These are phyloP conservation scores for Troglohyphantes excavatus DNA, from an alignment of 2,888 invertebrate genomes.

Conservation along the genomic window DNA sequence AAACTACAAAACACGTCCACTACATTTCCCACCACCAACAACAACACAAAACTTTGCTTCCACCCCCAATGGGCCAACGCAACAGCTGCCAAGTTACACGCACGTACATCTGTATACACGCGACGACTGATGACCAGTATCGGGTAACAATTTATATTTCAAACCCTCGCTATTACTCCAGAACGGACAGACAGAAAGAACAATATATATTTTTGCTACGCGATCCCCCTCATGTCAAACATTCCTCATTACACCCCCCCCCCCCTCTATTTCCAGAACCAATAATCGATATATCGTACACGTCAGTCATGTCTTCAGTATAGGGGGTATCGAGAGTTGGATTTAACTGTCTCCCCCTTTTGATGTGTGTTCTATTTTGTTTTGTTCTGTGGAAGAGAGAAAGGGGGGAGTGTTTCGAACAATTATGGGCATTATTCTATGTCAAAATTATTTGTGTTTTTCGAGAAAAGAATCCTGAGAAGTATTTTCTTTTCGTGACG, in stretches of 20 bases:
- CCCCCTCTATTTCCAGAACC: slow-evolving; percentile 4
- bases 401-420: slow-evolving; percentile 1
- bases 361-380: slow-evolving; percentile 32
- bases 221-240: slow-evolving; percentile 14
- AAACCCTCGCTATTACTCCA: background rate
- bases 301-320: slow-evolving; percentile 19
- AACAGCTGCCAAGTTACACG: too few species aligned
- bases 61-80: too few species aligned
- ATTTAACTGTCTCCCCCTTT: slow-evolving; percentile 18
- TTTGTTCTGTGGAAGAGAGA: background rate
- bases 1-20: too few species aligned
- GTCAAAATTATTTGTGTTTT: background rate
- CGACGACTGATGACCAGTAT: too few species aligned
- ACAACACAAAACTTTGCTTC: too few species aligned
- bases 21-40: too few species aligned
- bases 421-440: slow-evolving; percentile 39
- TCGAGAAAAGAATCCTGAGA: too few species aligned
- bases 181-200: slow-evolving; percentile 7
- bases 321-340: background rate
- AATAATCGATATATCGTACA: slow-evolving; percentile 40
- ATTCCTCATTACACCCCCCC: background rate
- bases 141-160: too few species aligned
- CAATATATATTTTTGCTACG: slow-evolving; percentile 50
- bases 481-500: too few species aligned
- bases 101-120: too few species aligned